phyloP scores from a whole-genome alignment of 1,140 invertebrate species.

The Euwallacea fornicatus region DNA sequence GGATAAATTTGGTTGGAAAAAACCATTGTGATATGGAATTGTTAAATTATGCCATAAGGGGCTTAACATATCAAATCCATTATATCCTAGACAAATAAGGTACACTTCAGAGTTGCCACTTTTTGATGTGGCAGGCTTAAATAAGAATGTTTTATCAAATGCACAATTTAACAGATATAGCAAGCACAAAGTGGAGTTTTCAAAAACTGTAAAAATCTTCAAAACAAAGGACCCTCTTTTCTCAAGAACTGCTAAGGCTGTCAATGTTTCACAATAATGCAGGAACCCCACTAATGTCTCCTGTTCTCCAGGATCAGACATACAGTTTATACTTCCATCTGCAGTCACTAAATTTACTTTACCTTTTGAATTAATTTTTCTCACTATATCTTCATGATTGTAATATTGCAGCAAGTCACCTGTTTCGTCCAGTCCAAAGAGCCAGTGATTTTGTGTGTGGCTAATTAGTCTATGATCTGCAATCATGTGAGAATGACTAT shows the following conservation, averaged over 20 bases:
- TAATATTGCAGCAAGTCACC: constrained; percentile 75
- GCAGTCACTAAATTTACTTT: constrained; percentile 74
- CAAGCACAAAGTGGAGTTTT: constrained; percentile 75
- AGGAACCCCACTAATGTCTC: constrained; percentile 75
- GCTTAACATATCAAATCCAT: constrained; percentile 54
- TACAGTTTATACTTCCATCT: constrained; percentile 92
- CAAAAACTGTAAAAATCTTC: constrained; percentile 94
- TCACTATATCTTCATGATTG: constrained; percentile 59
- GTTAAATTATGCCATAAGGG: constrained; percentile 56
- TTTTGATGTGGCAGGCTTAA: constrained; percentile 90
- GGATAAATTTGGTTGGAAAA: constrained; percentile 47
- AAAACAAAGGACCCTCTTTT: constrained; percentile 78
- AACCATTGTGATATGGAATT: constrained; percentile 55
- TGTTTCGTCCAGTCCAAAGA: constrained; percentile 81
- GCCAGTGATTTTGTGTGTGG: constrained; percentile 77
- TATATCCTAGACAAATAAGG: constrained; percentile 74
- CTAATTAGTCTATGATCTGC: constrained; percentile 85
- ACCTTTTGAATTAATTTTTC: constrained; percentile 13
- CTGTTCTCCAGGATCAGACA: constrained; percentile 80
- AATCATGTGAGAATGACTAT: constrained; percentile 71
- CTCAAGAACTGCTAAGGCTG: constrained; percentile 71
- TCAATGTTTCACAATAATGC: constrained; percentile 80
- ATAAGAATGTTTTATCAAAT: constrained; percentile 73
- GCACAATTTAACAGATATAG: constrained; percentile 78
- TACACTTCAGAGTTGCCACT: constrained; percentile 94